Evolutionary conservation across 2,888 invertebrate genomes (phyloP).

Genomic region (Lacanobia oleracea): DNA sequence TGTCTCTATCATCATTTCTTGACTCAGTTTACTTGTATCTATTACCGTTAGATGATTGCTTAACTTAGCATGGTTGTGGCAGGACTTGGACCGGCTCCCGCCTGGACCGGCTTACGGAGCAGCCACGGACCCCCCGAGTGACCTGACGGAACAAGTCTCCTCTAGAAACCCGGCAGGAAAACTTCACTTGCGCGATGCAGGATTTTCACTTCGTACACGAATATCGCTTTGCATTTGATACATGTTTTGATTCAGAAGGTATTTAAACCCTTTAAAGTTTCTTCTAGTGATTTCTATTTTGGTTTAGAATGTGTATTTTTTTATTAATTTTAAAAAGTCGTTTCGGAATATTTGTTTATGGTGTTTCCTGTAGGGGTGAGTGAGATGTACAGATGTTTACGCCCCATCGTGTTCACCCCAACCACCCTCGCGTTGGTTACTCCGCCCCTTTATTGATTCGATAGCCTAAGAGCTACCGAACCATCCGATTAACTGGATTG

Average conservation of each 20-base stretch:
- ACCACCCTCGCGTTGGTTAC: neutral
- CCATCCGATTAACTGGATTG: too few relatives aligned
- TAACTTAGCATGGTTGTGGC: slow-evolving; percentile 8
- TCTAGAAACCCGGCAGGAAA: neutral
- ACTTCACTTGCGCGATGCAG: slow-evolving; percentile 37
- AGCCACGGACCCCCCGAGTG: slow-evolving; percentile 48
- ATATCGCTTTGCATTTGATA: fast-evolving
- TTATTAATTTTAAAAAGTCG: neutral
- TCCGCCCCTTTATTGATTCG: slow-evolving; percentile 37
- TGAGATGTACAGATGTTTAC: slow-evolving; percentile 11
- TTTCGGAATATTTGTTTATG: neutral
- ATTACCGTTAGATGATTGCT: slow-evolving; percentile 21
- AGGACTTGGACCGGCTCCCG: slow-evolving; percentile 48
- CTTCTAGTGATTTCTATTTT: neutral
- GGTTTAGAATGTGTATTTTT: neutral
- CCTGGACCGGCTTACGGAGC: slow-evolving; percentile 41
- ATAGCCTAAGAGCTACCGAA: neutral
- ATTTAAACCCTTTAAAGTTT: neutral
- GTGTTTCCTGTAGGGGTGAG: neutral
- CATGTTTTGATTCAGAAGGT: slow-evolving; percentile 10
- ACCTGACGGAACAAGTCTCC: fast-evolving
- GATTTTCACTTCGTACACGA: neutral
- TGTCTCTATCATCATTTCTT: slow-evolving; percentile 29
- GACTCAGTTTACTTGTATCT: slow-evolving; percentile 13
- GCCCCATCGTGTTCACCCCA: neutral